Conservation (phyloP, 2,113 vertebrate species). For the Aix galericulata region DNA sequence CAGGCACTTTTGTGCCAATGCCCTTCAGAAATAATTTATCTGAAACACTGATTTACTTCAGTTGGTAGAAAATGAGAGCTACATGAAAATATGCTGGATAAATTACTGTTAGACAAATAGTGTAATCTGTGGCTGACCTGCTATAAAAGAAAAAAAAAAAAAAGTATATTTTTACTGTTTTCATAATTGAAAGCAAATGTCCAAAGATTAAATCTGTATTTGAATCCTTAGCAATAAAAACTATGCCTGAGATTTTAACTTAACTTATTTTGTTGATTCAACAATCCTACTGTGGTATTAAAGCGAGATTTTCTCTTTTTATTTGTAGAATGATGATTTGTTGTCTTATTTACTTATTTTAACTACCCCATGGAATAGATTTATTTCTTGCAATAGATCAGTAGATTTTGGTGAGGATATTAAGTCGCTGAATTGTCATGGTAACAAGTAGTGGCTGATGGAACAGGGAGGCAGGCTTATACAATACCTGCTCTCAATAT, state of each 20-base stretch:
- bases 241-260: not conserved
- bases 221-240: not conserved
- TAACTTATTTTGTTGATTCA: not conserved
- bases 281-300: not conserved
- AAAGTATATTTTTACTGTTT: not conserved
- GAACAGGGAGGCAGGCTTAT: not conserved
- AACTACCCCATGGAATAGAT: not conserved
- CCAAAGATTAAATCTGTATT: not conserved
- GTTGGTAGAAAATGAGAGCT: not conserved
- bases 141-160: not conserved
- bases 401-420: not conserved
- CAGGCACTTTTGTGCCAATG: not conserved
- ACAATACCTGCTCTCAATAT: not conserved
- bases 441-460: conserved; percentile 12
- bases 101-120: not conserved
- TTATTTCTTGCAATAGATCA: not conserved
- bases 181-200: not conserved
- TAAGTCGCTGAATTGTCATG: conserved; percentile 39
- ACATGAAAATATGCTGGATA: not conserved
- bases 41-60: not conserved
- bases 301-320: not conserved
- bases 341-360: not conserved
- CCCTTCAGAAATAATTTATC: not conserved
- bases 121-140: not conserved
- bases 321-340: not conserved